phyloP scores from a whole-genome alignment of 2,888 invertebrate genomes.

The Lomographa bimaculata region DNA sequence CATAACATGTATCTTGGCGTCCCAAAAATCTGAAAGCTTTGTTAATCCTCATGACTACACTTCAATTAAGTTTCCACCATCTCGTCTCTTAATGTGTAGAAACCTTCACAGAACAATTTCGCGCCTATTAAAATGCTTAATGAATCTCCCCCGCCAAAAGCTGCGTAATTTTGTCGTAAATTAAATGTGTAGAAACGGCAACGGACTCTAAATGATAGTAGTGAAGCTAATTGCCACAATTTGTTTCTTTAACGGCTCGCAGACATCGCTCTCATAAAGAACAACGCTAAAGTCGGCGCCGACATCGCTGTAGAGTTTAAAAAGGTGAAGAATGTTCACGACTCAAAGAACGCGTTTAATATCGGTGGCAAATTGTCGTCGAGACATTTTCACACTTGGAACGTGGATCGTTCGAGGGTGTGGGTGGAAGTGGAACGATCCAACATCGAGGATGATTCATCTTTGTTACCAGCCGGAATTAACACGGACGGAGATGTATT shows the following conservation, averaged over 20 bases:
- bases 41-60: conserved; percentile 8
- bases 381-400: conserved; percentile 61
- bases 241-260: conserved; percentile 62
- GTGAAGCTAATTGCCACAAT: conserved; percentile 62
- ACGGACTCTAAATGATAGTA: conserved; percentile 55
- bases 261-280: conserved; percentile 96
- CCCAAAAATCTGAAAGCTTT: too few species aligned
- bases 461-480: conserved; percentile 33
- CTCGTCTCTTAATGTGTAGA: conserved; percentile 12
- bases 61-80: conserved; percentile 11
- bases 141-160: conserved; percentile 42
- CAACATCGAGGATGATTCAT: conserved; percentile 34
- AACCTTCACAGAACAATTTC: conserved; percentile 39
- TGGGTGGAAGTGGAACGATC: conserved; percentile 13
- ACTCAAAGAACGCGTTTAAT: conserved; percentile 51
- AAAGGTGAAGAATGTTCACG: conserved; percentile 60
- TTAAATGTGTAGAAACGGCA: conserved; percentile 55
- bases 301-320: conserved; percentile 88
- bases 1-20: too few species aligned
- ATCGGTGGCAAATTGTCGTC: conserved; percentile 44
- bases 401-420: conserved; percentile 29
- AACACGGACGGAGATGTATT: conserved; percentile 70
- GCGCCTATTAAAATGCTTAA: conserved; percentile 52
- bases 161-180: conserved; percentile 54
- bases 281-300: conserved; percentile 94